A percentile compares a stretch with the other conserved stretches of the same genome.
Conservation (phyloP, 1,140 invertebrate genomes). For the Contarinia nasturtii region DNA sequence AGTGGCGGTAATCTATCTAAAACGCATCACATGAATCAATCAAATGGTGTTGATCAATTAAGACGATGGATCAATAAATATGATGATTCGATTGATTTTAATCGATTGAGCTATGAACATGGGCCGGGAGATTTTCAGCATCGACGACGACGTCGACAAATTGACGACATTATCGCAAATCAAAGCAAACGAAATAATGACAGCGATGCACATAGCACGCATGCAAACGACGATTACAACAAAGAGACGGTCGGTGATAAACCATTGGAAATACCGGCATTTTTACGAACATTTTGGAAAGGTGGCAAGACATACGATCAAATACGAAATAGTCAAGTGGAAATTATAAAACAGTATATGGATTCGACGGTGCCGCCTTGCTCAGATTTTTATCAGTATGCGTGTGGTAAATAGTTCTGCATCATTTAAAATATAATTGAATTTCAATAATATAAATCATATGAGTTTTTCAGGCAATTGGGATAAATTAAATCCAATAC, state of each 20-base stretch:
- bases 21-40: background rate
- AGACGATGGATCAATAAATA: background rate
- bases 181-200: background rate
- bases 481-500: conserved; percentile 64
- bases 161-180: no score
- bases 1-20: background rate
- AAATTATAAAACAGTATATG: conserved; percentile 60
- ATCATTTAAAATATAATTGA: no score
- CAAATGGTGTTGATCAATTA: background rate
- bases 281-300: conserved; percentile 29
- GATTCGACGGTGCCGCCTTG: conserved; percentile 61
- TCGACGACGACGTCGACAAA: no score
- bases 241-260: background rate
- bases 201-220: background rate
- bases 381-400: conserved; percentile 77
- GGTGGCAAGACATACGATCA: conserved; percentile 25
- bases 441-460: no score
- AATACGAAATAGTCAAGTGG: conserved; percentile 31
- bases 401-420: no score
- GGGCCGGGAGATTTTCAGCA: no score
- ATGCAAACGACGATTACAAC: background rate
- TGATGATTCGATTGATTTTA: no score
- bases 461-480: no score
- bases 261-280: conserved; percentile 2
- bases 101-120: no score